A percentile compares a stretch with the other conserved stretches of the same genome.
These are phyloP conservation scores for Hedya salicella DNA, from an alignment of 2,888 invertebrate species.

Conservation along the genomic window DNA sequence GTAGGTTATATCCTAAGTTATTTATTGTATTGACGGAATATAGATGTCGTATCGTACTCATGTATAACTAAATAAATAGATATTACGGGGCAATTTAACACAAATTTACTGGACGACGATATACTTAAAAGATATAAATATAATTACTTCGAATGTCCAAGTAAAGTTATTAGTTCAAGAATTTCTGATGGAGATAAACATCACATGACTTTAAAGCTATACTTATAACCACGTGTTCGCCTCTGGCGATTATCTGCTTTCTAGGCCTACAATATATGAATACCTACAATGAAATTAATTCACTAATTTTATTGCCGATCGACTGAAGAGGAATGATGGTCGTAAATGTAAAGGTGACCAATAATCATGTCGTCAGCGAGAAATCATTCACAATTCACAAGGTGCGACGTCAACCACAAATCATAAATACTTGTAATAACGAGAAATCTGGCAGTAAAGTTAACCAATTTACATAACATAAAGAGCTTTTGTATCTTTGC, in stretches of 20 bases:
- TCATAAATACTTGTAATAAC: neutral
- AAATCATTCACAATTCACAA: neutral
- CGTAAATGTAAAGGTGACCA: neutral
- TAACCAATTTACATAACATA: neutral
- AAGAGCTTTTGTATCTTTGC: neutral
- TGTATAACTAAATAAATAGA: no score
- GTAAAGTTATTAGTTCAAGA: no score
- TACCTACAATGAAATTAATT: constrained; percentile 4
- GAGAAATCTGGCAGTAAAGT: neutral
- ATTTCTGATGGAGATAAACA: neutral
- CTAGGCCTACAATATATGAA: neutral
- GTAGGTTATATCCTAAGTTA: no score
- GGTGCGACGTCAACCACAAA: neutral
- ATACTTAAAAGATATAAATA: no score
- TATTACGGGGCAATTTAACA: no score
- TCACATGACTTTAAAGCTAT: neutral
- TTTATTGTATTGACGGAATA: no score
- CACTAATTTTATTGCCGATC: neutral
- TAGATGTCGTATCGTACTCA: no score
- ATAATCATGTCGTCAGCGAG: neutral
- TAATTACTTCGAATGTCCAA: no score
- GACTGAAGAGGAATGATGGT: neutral
- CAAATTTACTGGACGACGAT: no score
- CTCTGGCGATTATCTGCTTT: neutral
- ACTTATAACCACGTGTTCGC: neutral